phyloP scores from a whole-genome alignment of 1,140 invertebrate genomes.

The Papilio polyxenes region DNA sequence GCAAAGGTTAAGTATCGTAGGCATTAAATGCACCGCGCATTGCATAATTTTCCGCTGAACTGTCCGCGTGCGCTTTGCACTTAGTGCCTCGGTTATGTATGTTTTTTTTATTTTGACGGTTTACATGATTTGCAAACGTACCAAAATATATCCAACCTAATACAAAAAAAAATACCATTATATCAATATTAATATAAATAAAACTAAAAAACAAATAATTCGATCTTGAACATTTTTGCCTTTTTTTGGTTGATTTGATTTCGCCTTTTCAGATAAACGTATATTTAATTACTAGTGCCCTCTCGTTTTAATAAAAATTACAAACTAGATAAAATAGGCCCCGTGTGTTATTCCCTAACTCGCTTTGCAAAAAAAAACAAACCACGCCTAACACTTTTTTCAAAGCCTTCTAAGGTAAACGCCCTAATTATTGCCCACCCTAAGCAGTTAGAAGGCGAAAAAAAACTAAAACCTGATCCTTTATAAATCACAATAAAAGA shows the following conservation, averaged over 20 bases:
- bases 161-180: background rate
- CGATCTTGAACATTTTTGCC: no score
- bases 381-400: background rate
- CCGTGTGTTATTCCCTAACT: background rate
- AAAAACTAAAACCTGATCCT: constrained; percentile 18
- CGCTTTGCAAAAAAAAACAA: background rate
- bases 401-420: constrained; percentile 26
- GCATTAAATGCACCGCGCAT: constrained; percentile 67
- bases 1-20: constrained; percentile 71
- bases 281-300: no score
- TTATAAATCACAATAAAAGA: constrained; percentile 30
- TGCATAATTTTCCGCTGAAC: constrained; percentile 63
- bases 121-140: background rate
- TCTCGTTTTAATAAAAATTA: no score
- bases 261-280: no score
- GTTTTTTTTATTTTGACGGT: background rate
- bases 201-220: background rate
- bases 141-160: background rate
- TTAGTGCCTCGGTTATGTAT: no score
- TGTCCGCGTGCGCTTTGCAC: constrained; percentile 59
- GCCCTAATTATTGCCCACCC: constrained; percentile 13
- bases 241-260: no score
- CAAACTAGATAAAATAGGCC: background rate
- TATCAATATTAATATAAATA: background rate
- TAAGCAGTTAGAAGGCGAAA: constrained; percentile 31